Evolutionary conservation across 1,140 invertebrate species (phyloP), one percentile per base, ranked within the genome.

Genomic region (Tetraneura akinire): DNA sequence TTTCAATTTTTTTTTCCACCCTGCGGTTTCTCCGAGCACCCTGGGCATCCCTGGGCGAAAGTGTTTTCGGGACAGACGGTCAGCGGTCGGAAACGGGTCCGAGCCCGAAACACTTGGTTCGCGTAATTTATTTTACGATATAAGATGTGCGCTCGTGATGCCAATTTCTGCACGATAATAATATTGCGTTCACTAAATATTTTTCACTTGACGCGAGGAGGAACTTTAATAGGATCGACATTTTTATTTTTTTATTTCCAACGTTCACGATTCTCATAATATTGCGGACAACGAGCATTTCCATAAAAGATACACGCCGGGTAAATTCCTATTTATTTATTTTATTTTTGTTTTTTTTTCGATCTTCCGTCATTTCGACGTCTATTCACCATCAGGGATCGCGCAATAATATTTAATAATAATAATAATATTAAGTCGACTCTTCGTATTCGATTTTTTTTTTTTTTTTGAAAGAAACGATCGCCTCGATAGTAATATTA

Each of bases 41-140:
- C 37, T 37, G 8, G 8, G 3, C 32, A 37, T 37, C 32, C 32
- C 32, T 37, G 11, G 10, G 11, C n/a, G 3, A 9, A 37, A 55
- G 18, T 9, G 4, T n/a, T n/a, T n/a, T n/a, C n/a, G n/a, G n/a
- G 32, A 47, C 16, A 10, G 60, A 14, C 0, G 66, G 21, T 13
- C 32, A 23, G 37, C 29, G 73, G 53, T 76, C 53, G 42, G 13
- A 32, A 60, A 60, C 13, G 37, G 73, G 32, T 60, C 55, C 21
- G 23, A 8, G 18, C 49, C 53, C 53, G n/a, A n/a, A 76, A 76
- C 73, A 60, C 73, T 45, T 60, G 73, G 73, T 37, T 29, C 29
- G 32, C 32, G 53, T 60, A 76, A 76, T 76, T 76, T 76, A 76
- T 76, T 76, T 76, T 76, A 76, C n/a, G 47, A 76, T 29, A 76